phyloP scores from a whole-genome alignment of 2,888 invertebrate genomes.

The Diabrotica balteata region DNA sequence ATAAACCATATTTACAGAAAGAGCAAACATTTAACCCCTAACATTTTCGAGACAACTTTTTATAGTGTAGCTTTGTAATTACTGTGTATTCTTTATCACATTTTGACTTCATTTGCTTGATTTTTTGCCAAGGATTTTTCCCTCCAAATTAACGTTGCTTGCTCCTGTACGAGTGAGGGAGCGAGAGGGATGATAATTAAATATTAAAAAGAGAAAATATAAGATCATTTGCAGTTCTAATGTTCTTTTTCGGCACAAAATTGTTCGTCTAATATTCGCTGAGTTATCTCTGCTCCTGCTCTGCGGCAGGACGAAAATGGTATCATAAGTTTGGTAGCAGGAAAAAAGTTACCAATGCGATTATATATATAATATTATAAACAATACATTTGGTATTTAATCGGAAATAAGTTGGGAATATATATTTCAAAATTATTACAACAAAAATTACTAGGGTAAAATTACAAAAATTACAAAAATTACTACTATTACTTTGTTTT shows the following conservation, averaged over 20 bases:
- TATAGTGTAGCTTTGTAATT: constrained; percentile 46
- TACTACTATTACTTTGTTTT: no score
- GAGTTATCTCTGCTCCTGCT: constrained; percentile 24
- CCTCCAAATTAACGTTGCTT: constrained; percentile 34
- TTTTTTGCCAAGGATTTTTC: constrained; percentile 40
- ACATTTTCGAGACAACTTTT: neutral
- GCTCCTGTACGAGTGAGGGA: constrained; percentile 27
- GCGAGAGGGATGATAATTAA: constrained; percentile 39
- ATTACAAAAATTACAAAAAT: no score
- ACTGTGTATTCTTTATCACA: constrained; percentile 57
- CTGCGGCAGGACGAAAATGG: constrained; percentile 18
- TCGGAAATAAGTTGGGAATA: no score
- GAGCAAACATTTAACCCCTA: no score
- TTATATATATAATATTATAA: no score
- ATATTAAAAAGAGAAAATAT: constrained; percentile 45
- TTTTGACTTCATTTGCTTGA: constrained; percentile 47
- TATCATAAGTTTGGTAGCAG: neutral
- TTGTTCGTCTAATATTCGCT: constrained; percentile 37
- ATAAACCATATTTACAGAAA: no score
- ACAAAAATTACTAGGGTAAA: no score
- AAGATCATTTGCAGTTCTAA: constrained; percentile 42
- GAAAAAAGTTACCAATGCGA: no score
- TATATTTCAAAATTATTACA: no score
- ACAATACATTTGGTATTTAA: no score
- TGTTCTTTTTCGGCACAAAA: constrained; percentile 38